Evolutionary conservation across 2,797 vertebrate species (phyloP), one percentile per base, ranked within the genome.

Genomic region (Neosilurus hyrtlii): DNA sequence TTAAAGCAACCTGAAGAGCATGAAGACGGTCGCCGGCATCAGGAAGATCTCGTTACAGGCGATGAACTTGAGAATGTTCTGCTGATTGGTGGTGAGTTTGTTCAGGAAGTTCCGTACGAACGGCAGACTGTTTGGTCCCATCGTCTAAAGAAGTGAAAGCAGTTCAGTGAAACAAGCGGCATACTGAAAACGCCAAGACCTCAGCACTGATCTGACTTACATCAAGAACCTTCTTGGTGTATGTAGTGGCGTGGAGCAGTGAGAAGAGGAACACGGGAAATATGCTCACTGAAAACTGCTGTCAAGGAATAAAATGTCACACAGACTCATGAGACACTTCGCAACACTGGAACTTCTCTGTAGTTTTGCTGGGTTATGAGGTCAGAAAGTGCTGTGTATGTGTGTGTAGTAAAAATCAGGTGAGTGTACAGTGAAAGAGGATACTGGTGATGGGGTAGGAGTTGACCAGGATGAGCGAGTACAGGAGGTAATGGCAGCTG

Each of bases 401-500:
- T 0, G 37, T 20, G n/a, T 20, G 16, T 54, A 8, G 6, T 12
- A 15, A 16, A 61, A 22, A 24, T 54, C 30, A 61, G 54, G 0
- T 0, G 20, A 37, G 0, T 0, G 20, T 9, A 16, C 3, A n/a
- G 30, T 16, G 6, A 14, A 84, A 84, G 92, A 99, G 97, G 98
- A 99, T 99, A 99, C 97, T 98, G 71, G 98, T 99, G 88, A 99
- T 97, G 59, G 98, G 98, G 88, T 98, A 96, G 65, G 98, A 98
- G 92, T 99, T 99, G 90, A 99, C 98, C 86, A 99, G 95, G 91
- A 99, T 99, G 89, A 99, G 97, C 0, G 98, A 99, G 89, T 97
- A 99, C 24, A 99, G 90, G 89, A 99, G 95, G 89, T 99, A 99
- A 89, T 99, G 98, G 86, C 98, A 99, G 94, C 98, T 99, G 91